These are phyloP conservation scores for Serranus cabrilla DNA, from an alignment of 2,797 vertebrate species.

Conservation along the genomic window DNA sequence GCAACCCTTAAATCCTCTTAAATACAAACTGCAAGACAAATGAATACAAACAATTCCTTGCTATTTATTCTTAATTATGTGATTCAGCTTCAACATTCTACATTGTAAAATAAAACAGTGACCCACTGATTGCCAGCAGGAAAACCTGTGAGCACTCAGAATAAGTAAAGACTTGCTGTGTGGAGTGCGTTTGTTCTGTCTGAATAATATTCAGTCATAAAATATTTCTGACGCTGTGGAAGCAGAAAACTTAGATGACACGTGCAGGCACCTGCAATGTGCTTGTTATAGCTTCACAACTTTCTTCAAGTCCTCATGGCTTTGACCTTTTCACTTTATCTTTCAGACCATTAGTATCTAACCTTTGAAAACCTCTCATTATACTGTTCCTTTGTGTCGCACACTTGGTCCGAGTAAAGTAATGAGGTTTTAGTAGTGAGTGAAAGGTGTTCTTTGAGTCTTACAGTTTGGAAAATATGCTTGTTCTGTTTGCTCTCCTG, in stretches of 20 bases:
- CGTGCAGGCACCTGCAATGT: not conserved
- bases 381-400: not conserved
- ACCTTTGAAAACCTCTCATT: conserved; percentile 20
- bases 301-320: not conserved
- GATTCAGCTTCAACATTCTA: too few relatives aligned
- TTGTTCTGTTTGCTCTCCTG: too few relatives aligned
- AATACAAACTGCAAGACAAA: too few relatives aligned
- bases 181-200: not conserved
- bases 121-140: too few relatives aligned
- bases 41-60: too few relatives aligned
- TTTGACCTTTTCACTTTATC: conserved; percentile 23
- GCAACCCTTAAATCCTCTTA: too few relatives aligned
- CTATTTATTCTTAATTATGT: too few relatives aligned
- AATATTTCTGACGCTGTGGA: not conserved
- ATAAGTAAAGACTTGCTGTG: too few relatives aligned
- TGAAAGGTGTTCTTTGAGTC: not conserved
- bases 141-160: too few relatives aligned
- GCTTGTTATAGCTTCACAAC: conserved; percentile 4
- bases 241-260: not conserved
- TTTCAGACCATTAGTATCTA: not conserved
- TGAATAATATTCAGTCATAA: not conserved
- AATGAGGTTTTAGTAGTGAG: not conserved
- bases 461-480: too few relatives aligned
- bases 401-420: not conserved
- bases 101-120: too few relatives aligned